A percentile compares a stretch with the other conserved stretches of the same genome.
These are phyloP conservation scores for Polylopha cassiicola DNA, from an alignment of 2,888 invertebrate species.

Conservation along the genomic window DNA sequence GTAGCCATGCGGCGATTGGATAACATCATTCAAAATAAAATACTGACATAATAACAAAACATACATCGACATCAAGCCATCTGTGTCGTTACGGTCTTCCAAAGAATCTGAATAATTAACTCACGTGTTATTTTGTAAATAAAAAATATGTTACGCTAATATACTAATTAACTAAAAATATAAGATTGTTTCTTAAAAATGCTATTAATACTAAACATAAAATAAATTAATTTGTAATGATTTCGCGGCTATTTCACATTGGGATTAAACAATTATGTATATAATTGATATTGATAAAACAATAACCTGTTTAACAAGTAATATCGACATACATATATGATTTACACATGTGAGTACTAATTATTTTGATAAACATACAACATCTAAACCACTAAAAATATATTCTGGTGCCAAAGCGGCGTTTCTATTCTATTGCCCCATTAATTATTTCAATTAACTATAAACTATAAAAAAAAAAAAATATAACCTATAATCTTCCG, in stretches of 20 bases:
- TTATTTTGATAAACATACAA: slow-evolving; percentile 7
- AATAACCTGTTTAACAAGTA: not conserved
- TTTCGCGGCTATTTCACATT: no score
- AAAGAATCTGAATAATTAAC: slow-evolving; percentile 14
- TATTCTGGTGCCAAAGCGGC: no score
- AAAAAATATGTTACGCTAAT: slow-evolving; percentile 1
- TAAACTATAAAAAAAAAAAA: no score
- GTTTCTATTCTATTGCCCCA: no score
- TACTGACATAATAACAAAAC: slow-evolving; percentile 43
- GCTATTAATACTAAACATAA: not conserved
- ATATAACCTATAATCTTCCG: no score
- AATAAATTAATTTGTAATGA: no score
- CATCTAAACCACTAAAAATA: no score
- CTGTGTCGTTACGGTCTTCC: slow-evolving; percentile 30
- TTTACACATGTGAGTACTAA: slow-evolving; percentile 17
- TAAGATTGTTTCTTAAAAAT: not conserved
- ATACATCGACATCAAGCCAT: slow-evolving; percentile 67
- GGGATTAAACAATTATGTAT: no score
- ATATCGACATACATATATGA: no score
- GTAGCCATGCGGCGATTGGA: slow-evolving; percentile 30
- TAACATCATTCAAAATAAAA: slow-evolving; percentile 28
- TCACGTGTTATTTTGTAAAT: slow-evolving; percentile 10
- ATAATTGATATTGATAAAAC: not conserved
- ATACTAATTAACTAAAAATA: slow-evolving; percentile 2
- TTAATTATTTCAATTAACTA: no score